phyloP scores from a whole-genome alignment of 1,140 invertebrate species.

The silkworm (Bombyx mori) region ASM3026992v2 NC_085130.1:13331001-13331500 shows the following conservation, averaged over 20 bases:
- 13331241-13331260: slow-evolving; percentile 51
- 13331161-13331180: slow-evolving; percentile 12
- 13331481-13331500: background rate
- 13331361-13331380: slow-evolving; percentile 6
- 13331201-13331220: slow-evolving; percentile 20
- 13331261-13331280: slow-evolving; percentile 11
- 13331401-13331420: background rate
- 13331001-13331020: slow-evolving; percentile 16
- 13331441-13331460: slow-evolving; percentile 4
- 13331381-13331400: slow-evolving; percentile 4
- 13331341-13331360: slow-evolving; percentile 4
- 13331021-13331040: too few relatives aligned
- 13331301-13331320: too few relatives aligned
- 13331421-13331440: slow-evolving; percentile 1
- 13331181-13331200: slow-evolving; percentile 21
- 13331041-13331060: background rate
- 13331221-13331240: slow-evolving; percentile 56
- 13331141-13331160: slow-evolving; percentile 37
- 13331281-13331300: background rate
- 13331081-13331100: background rate
- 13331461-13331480: background rate
- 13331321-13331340: background rate
- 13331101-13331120: slow-evolving; percentile 34
- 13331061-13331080: background rate
- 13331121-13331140: slow-evolving; percentile 23